Evolutionary conservation across 2,888 invertebrate species (phyloP), one percentile per base, ranked within the genome.

Genomic region (Chaetogeoica ovagalla): DNA sequence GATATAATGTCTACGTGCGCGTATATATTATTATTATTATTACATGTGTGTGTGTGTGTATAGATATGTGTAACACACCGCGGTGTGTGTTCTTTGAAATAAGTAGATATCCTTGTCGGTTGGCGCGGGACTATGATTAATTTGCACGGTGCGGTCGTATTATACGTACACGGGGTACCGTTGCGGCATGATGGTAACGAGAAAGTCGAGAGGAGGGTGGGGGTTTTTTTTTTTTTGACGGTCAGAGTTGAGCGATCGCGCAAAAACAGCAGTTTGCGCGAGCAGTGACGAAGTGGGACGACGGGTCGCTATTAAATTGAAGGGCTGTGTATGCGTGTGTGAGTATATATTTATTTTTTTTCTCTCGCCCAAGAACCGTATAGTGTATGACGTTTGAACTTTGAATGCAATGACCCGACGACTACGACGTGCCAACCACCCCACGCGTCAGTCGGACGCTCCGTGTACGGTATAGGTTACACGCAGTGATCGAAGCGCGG

Each of bases 61-160:
- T 39, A 19, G 1, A 6, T 7, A 11, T 9, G 21, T 15, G n/a
- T n/a, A n/a, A 21, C 21, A 21, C 37, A 57, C 23, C 21, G 55
- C 19, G 68, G 69, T 69, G 77, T 70, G 69, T 69, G 77, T 70
- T 70, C 62, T 79, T 71, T 70, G n/a, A 70, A 70, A 70, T 79
- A 79, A 79, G 77, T 79, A 70, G 70, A 63, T 79, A 70, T 62
- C 77, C 77, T 63, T 79, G 77, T 79, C 55, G 55, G 30, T 1
- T 30, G 30, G 30, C 30, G 30, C 30, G 30, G 62, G 21, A 55
- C 77, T 70, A 70, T 79, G 77, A 79, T 79, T 79, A 79, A 79
- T 79, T 55, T 55, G 77, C n/a, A 19, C 76, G 59, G 13, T n/a
- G 63, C 19, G 23, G 19, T 19, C 23, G n/a, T 60, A 48, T 15